Percentiles rank a stretch among this genome's conserved stretches.
Evolutionary conservation across 2,797 vertebrate species (phyloP).

Genomic region (Smutsia gigantea): DNA sequence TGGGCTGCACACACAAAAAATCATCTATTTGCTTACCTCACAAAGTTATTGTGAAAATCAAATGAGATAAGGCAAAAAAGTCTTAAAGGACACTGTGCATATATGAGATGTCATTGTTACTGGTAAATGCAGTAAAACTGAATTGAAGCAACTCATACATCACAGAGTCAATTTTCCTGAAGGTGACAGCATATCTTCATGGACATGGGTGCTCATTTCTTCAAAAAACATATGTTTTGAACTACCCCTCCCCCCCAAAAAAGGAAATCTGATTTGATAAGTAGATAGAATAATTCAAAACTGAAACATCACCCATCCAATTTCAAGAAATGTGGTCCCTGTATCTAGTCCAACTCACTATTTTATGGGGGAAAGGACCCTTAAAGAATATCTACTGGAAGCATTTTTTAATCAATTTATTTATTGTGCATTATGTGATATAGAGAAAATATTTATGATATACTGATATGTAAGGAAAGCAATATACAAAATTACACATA

Average conservation of each 20-base stretch:
- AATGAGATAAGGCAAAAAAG: neutral
- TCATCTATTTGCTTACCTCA: neutral
- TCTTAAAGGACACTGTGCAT: neutral
- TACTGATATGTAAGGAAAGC: neutral
- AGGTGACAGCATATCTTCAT: neutral
- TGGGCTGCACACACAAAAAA: neutral
- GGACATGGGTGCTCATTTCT: neutral
- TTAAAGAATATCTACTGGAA: neutral
- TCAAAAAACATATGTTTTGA: neutral
- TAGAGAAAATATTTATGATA: neutral
- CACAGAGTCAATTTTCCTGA: neutral
- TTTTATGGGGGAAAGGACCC: neutral
- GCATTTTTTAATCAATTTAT: neutral
- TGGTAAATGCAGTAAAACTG: neutral
- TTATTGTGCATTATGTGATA: neutral
- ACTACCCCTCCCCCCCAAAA: neutral
- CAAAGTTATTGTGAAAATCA: conserved; percentile 29
- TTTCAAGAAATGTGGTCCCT: neutral
- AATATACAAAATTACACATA: neutral
- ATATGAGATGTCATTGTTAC: neutral
- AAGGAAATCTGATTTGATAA: neutral
- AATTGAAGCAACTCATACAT: neutral
- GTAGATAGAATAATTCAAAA: neutral
- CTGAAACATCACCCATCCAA: neutral
- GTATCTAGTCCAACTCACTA: neutral